These are phyloP conservation scores for Mesorhabditis sp. DNA, from an alignment of 2,888 invertebrate genomes.

Conservation along the genomic window DNA sequence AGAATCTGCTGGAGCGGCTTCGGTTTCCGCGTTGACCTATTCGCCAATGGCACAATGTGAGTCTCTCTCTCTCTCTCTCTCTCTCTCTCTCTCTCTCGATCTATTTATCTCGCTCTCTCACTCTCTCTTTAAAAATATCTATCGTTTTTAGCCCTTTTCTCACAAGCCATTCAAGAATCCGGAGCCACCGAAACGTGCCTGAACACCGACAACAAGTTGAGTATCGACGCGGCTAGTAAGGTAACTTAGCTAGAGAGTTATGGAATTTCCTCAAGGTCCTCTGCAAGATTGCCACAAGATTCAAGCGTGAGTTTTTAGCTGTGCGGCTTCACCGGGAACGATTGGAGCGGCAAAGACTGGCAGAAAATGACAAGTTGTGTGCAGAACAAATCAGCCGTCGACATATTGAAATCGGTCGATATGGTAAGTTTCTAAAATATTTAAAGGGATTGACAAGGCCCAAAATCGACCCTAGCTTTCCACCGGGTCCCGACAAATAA, in stretches of 20 bases:
- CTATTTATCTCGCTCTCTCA: not conserved
- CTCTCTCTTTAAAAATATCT: not conserved
- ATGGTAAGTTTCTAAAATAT: no score
- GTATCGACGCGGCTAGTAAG: not conserved
- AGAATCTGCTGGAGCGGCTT: slow-evolving; percentile 3
- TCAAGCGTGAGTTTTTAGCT: no score
- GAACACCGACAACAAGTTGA: not conserved
- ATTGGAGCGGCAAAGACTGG: no score
- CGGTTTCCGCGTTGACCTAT: not conserved
- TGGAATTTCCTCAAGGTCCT: no score
- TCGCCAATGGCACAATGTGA: not conserved
- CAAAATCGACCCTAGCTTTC: no score
- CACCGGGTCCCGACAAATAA: no score
- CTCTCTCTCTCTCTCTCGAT: not conserved
- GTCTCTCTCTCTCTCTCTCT: not conserved
- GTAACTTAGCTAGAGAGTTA: not conserved
- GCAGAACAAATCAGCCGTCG: no score
- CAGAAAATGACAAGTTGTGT: no score
- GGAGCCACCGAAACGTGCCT: not conserved
- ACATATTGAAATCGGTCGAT: no score
- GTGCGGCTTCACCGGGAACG: no score
- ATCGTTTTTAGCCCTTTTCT: not conserved
- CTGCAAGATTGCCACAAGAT: no score
- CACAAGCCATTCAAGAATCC: not conserved
- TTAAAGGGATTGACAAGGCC: no score